Conservation (phyloP, 2,797 vertebrate genomes). For the Psittacula derbiana region DNA sequence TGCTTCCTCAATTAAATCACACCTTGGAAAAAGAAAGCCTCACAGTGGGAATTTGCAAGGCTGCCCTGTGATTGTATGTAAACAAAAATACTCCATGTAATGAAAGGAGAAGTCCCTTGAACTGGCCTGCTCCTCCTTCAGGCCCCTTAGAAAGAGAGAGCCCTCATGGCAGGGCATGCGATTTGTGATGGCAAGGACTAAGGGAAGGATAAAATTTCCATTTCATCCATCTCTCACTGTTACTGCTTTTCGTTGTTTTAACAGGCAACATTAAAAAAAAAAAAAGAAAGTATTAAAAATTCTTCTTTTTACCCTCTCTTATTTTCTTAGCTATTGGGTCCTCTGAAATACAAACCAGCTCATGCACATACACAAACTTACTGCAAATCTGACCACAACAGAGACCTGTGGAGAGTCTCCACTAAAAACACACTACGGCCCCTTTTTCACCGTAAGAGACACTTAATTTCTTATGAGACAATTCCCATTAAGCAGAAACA, state of each 20-base stretch:
- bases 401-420: background rate
- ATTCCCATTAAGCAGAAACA: background rate
- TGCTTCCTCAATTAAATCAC: background rate
- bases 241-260: background rate
- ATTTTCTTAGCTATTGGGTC: background rate
- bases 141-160: background rate
- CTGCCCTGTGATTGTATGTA: background rate
- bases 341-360: background rate
- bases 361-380: background rate
- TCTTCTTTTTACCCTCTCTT: background rate
- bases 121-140: background rate
- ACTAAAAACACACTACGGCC: background rate
- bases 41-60: background rate
- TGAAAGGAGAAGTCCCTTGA: background rate
- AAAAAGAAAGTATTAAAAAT: background rate
- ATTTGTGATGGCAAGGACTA: background rate
- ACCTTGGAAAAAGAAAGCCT: background rate
- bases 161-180: background rate
- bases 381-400: background rate
- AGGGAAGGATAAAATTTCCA: background rate
- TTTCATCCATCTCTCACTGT: background rate
- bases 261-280: background rate
- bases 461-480: background rate
- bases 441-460: background rate
- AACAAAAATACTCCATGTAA: background rate